Base-by-base conservation (phyloP, 2,888 invertebrate genomes). In the Idaea straminata region DNA sequence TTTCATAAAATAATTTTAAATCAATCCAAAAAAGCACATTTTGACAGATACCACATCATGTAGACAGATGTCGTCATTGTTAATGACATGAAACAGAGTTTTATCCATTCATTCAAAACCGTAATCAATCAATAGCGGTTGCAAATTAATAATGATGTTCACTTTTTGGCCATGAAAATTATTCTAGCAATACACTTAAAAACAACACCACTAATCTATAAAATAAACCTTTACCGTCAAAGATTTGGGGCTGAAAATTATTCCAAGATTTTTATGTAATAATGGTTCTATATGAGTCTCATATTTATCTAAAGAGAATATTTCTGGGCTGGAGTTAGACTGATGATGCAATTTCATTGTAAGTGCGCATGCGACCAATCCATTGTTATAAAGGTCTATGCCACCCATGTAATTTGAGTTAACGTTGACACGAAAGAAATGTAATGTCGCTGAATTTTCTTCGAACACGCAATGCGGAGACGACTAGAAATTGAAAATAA, bases 401-500 rank as follows among this genome's bases (percentile, higher is more conserved):
- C 73, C 71, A 15, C 83, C 91, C 34, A 74, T 78, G 69, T 86
- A 83, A 64, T 73, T 84, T 0, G 88, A 82, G 66, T 91, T 85
- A 5, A 92, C 86, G 16, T 82, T 89, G 5, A 92, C 87, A 67
- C 87, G 85, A 72, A 88, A 90, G 74, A 91, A 92, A 74, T 92
- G 83, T 59, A 92, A 73, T 3, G 89, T 87, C 15, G 87, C 91
- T 0, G 91, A 87, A 68, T 92, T 89, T 75, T 92, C 92, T 6
- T 81, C 83, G 70, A 92, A 92, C 3, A 92, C 87, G 65, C 92
- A 92, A 77, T 92, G 92, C 10, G 92, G 85, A 5, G 86, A 84
- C 4, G 89, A 78, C 92, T 92, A 83, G 66, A 88, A 87, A 69
- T 36, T 34, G 69, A 35, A 61, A 66, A 61, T 60, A 2, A 25